These are phyloP conservation scores for Drosophila engyochracea DNA, from an alignment of 2,888 invertebrate genomes.

Conservation along the genomic window DNA sequence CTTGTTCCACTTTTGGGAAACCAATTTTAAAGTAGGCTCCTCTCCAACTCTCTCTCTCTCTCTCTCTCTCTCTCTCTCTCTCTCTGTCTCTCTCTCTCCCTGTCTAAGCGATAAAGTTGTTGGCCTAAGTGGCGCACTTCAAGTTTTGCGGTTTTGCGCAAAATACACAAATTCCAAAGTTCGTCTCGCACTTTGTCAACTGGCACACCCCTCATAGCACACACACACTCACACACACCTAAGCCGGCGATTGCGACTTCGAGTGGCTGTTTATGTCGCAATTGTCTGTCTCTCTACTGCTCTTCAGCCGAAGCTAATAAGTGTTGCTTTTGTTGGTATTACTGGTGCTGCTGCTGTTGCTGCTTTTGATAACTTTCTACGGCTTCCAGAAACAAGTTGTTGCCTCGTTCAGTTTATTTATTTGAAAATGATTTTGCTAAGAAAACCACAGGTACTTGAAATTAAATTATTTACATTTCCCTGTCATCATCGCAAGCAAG, in stretches of 20 bases:
- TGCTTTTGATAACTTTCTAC: constrained; percentile 42
- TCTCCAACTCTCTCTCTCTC: neutral
- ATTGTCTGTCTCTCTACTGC: constrained; percentile 60
- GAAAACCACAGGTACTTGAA: constrained; percentile 68
- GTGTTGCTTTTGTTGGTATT: constrained; percentile 26
- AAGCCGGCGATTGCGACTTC: constrained; percentile 36
- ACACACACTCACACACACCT: constrained; percentile 1
- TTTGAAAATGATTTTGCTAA: constrained; percentile 65
- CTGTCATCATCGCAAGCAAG: constrained; percentile 40
- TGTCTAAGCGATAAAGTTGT: constrained; percentile 63
- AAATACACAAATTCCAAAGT: constrained; percentile 73
- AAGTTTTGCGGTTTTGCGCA: constrained; percentile 63
- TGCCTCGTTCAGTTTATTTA: constrained; percentile 67
- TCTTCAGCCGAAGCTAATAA: constrained; percentile 60
- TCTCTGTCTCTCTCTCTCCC: neutral
- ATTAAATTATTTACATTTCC: constrained; percentile 73
- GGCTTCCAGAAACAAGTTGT: constrained; percentile 38
- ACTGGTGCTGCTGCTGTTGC: constrained; percentile 8
- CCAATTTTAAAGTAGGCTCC: constrained; percentile 40
- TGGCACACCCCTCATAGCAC: constrained; percentile 23
- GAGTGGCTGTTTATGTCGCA: constrained; percentile 69
- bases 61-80: neutral
- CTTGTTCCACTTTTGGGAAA: constrained; percentile 29
- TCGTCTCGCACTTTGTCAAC: constrained; percentile 66
- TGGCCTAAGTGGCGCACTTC: constrained; percentile 64